Evolutionary conservation across 1,140 invertebrate species (phyloP).

Genomic region (Sipha flava): DNA sequence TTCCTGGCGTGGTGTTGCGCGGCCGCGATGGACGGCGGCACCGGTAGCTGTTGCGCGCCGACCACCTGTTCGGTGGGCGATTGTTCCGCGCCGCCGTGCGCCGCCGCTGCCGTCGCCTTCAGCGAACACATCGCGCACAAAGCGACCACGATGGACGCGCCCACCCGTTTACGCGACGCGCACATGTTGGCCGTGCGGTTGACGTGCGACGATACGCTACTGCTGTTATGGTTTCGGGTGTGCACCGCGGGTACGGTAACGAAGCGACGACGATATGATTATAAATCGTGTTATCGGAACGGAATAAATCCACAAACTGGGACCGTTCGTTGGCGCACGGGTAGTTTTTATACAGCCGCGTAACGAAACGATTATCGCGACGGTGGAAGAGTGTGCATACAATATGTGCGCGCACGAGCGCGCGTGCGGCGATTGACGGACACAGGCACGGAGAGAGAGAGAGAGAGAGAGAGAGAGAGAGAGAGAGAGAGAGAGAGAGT

Average conservation of each 20-base stretch:
- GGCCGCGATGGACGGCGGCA: not conserved
- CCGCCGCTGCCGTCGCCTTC: not conserved
- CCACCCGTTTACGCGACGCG: not conserved
- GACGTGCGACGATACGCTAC: not conserved
- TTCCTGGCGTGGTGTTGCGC: not conserved
- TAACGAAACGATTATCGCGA: slow-evolving; percentile 16
- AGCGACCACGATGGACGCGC: not conserved
- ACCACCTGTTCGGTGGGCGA: not conserved
- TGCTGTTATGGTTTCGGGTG: no score
- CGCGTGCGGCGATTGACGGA: not conserved
- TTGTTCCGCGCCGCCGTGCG: not conserved
- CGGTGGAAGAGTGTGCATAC: not conserved
- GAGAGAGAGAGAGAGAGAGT: not conserved
- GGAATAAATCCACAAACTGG: not conserved
- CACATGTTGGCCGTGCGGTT: not conserved
- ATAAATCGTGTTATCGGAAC: not conserved
- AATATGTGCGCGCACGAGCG: not conserved
- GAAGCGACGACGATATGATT: not conserved
- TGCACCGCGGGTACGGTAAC: no score
- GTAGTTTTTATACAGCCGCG: slow-evolving; percentile 33
- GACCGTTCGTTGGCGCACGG: not conserved
- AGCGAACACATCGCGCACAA: not conserved
- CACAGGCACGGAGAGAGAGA: no score
- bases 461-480: not conserved
- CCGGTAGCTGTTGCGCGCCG: not conserved